Base-by-base conservation (phyloP, 2,113 vertebrate species). In the Cervus canadensis region DNA sequence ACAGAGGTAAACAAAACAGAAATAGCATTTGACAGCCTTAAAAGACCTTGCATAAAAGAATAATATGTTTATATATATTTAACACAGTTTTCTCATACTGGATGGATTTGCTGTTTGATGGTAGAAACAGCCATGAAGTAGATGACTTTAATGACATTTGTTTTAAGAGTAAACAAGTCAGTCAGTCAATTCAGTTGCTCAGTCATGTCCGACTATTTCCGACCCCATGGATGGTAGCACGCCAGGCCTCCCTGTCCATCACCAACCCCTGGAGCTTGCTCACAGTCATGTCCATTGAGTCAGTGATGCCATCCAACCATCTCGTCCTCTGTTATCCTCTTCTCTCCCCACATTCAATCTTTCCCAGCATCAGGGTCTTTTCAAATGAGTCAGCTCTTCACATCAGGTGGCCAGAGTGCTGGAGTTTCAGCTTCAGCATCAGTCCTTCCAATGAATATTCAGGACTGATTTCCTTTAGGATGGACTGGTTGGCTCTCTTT, bases 181-280 rank as follows among this genome's bases (percentile, higher is more conserved):
- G n/a, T 67, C 62, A n/a, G 16, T 71, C n/a, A 36, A n/a, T 71
- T 40, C 5, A 4, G 19, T 36, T 40, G n/a, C 5, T 71, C 19
- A 71, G 19, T 23, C 19, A 6, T 12, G n/a, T 23, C n/a, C 0
- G 0, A 36, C n/a, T 23, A 5, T 71, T 36, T 71, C n/a, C 6
- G 67, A 71, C n/a, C n/a, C 67, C 67, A 71, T 71, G 36, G 9
- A 23, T 10, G 0, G 0, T n/a, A 71, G 67, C n/a, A 71, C 10
- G 1, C 1, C n/a, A 71, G 67, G 10, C 19, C 19, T 71, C 67
- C 10, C 5, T 40, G 67, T 40, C 67, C n/a, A 71, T 71, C 19
- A 23, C 9, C n/a, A 40, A 71, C 67, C 36, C 67, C n/a, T 23
- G 9, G 67, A 40, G n/a, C 67, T 71, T 71, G 33, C n/a, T 71